Base-by-base conservation (phyloP, 2,888 invertebrate species). In the Calephelis perditalis region DNA sequence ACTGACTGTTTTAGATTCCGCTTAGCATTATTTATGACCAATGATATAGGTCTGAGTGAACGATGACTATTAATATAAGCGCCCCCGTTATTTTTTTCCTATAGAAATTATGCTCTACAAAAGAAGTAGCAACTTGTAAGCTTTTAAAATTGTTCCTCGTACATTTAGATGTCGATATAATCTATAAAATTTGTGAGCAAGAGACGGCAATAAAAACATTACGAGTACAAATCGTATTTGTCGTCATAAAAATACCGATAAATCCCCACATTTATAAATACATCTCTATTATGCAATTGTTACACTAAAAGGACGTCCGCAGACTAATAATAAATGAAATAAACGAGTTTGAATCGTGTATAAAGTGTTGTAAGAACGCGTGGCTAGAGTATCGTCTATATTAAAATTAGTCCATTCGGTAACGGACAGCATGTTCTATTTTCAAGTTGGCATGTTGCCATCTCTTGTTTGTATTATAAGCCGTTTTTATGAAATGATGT, bases 401-500 rank as follows among this genome's bases (percentile, higher is more conserved):
- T 86, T 86, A 85, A 87, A 89, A 86, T 90, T 84, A 89, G 89
- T 85, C 76, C 79, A 79, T 82, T 84, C 82, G 84, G 82, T 85
- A 88, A 81, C 83, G 78, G 79, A 80, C 86, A 81, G 78, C 80
- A 79, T 75, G 81, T 78, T 82, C 89, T 90, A 90, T 90, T 90
- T 89, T 79, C 68, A 78, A 62, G 63, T 79, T 90, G 90, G 90
- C 90, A 82, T 65, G 70, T 68, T 84, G 90, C 90, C 90, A 90
- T 82, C 82, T 81, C 82, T 86, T 85, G 90, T 90, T 90, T 89
- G 89, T 90, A 90, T 87, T 90, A 89, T 90, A 90, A 89, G 86
- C 86, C 83, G 89, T 90, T 90, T 90, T 90, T 90, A 90, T 90
- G 90, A 90, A 90, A 90, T 84, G 85, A 85, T 82, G 80, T 77